These are phyloP conservation scores for Aphelenchoides fujianensis DNA, from an alignment of 1,140 invertebrate genomes.

Conservation along the genomic window DNA sequence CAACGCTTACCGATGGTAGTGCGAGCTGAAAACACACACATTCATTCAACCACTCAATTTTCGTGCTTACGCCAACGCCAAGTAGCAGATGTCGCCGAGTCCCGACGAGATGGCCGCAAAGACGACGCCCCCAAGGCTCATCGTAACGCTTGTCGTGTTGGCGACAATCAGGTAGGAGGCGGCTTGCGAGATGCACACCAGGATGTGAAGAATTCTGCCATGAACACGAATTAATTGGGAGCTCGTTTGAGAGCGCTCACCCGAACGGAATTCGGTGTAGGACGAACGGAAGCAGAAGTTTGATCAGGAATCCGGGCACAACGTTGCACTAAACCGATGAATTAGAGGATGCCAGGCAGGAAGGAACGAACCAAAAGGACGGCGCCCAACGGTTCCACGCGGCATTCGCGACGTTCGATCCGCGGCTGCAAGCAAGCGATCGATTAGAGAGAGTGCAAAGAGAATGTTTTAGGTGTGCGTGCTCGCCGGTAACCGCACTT, in stretches of 20 bases:
- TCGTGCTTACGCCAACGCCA: slow-evolving; percentile 22
- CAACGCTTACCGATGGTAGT: no score
- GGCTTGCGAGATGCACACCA: slow-evolving; percentile 22
- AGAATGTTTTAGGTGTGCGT: neutral
- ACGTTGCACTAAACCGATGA: no score
- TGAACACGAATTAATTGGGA: neutral
- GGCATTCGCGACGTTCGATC: neutral
- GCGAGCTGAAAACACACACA: no score
- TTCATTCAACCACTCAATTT: no score
- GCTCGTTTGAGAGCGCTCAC: slow-evolving; percentile 4
- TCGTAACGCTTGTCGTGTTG: slow-evolving; percentile 22
- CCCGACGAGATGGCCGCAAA: slow-evolving; percentile 29
- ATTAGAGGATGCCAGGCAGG: no score
- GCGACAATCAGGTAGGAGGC: slow-evolving; percentile 31
- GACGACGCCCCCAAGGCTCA: slow-evolving; percentile 33
- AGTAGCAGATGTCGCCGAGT: slow-evolving; percentile 39
- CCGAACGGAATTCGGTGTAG: slow-evolving; percentile 20
- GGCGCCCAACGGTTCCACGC: neutral
- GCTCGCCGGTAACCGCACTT: no score
- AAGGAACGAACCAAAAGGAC: slow-evolving; percentile 1
- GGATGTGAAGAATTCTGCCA: slow-evolving; percentile 25
- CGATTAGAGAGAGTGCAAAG: neutral
- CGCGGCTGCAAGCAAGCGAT: neutral
- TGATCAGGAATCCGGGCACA: neutral
- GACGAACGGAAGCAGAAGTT: neutral